Evolutionary conservation across 2,797 vertebrate species (phyloP).

Genomic region (Odontamblyopus rebecca): DNA sequence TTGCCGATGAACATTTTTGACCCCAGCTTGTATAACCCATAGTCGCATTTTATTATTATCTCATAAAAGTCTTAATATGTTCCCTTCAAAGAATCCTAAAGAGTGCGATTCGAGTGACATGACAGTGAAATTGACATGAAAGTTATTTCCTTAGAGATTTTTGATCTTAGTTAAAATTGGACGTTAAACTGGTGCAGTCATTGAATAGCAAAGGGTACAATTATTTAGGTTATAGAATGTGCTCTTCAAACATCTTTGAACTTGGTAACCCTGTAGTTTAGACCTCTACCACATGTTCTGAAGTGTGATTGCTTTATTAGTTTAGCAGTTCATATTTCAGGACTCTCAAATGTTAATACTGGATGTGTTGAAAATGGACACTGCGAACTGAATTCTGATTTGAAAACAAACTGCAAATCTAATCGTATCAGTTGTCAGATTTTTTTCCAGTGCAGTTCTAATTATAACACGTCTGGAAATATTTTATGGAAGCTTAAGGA

Average conservation of each 20-base stretch:
- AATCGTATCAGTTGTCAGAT: background rate
- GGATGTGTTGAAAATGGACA: background rate
- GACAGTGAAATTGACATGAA: background rate
- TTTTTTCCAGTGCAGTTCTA: too few species aligned
- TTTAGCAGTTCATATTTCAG: background rate
- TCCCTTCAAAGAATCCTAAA: background rate
- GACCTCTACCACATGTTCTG: background rate
- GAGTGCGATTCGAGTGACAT: background rate
- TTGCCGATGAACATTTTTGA: too few species aligned
- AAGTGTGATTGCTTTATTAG: background rate
- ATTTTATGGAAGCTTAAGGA: background rate
- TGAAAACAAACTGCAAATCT: background rate
- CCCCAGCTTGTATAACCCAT: background rate
- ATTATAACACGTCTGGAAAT: too few species aligned
- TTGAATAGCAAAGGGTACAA: background rate
- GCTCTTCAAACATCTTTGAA: background rate
- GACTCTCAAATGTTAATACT: background rate
- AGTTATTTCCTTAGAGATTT: background rate
- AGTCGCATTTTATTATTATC: background rate
- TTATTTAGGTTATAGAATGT: background rate
- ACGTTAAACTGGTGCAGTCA: background rate
- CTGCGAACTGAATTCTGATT: background rate
- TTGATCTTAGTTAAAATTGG: background rate
- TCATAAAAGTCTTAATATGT: too few species aligned
- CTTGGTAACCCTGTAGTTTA: background rate